Percentiles rank a stretch among this genome's conserved stretches.
phyloP scores from a whole-genome alignment of 2,113 vertebrate genomes.

The Zosterops borbonicus region DNA sequence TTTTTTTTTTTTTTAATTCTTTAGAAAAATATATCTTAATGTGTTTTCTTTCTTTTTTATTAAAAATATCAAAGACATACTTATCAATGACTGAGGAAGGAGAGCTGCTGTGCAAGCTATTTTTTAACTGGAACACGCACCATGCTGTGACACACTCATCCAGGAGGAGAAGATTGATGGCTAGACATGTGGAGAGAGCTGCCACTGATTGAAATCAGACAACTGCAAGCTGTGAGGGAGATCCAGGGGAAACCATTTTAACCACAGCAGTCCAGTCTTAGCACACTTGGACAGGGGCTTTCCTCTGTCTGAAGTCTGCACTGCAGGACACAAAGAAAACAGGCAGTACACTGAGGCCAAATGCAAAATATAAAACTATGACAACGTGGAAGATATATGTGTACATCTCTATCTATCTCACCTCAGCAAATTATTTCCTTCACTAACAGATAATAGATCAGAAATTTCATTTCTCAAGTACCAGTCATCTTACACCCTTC shows the following conservation, averaged over 20 bases:
- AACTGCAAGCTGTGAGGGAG: slow-evolving; percentile 79
- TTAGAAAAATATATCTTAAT: slow-evolving; percentile 55
- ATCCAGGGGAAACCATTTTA: slow-evolving; percentile 76
- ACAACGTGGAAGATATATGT: neutral
- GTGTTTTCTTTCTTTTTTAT: slow-evolving; percentile 75
- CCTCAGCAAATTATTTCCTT: slow-evolving; percentile 50
- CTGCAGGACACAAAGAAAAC: slow-evolving; percentile 28
- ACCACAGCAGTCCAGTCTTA: slow-evolving; percentile 71
- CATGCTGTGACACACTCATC: slow-evolving; percentile 78
- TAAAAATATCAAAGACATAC: slow-evolving; percentile 76
- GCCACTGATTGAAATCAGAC: slow-evolving; percentile 86
- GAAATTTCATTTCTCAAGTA: neutral
- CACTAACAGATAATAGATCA: slow-evolving; percentile 14
- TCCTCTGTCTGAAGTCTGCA: slow-evolving; percentile 58
- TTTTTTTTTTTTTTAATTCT: neutral
- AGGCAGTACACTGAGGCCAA: neutral
- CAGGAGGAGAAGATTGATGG: slow-evolving; percentile 81
- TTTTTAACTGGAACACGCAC: slow-evolving; percentile 79
- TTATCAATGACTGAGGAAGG: slow-evolving; percentile 69
- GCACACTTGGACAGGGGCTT: slow-evolving; percentile 61
- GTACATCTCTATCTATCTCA: slow-evolving; percentile 12
- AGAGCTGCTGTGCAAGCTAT: slow-evolving; percentile 64
- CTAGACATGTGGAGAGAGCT: slow-evolving; percentile 80
- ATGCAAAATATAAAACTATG: slow-evolving; percentile 11
- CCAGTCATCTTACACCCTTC: neutral